Base-by-base conservation (phyloP, 2,888 invertebrate species). In the Philopedon plagiatum region DNA sequence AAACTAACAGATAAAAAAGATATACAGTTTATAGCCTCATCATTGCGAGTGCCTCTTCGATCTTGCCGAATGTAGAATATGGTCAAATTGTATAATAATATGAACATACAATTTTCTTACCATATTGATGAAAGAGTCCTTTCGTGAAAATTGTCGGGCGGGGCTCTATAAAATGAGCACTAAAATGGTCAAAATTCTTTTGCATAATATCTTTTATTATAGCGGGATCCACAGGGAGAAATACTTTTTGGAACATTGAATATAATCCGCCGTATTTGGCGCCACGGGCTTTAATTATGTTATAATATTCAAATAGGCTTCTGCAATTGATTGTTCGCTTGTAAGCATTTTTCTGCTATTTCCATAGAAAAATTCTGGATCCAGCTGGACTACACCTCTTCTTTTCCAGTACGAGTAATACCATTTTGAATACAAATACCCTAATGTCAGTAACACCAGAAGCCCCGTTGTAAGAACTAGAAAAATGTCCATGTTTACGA, bases 101-200 rank as follows among this genome's bases (percentile, higher is more conserved):
- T n/a, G n/a, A n/a, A n/a, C n/a, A n/a, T n/a, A n/a, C 7, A 5
- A 29, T 29, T 29, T 5, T 5, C 29, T 77, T 77, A 71, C 71
- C 71, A 39, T 26, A 15, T 13, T 65, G 13, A 46, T 65, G 37
- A 32, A 71, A 71, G 9, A 71, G 34, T 5, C 34, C 15, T 29
- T 32, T 60, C 11, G 18, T 37, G 32, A 71, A 39, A 51, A 71
- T 44, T 15, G 19, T 44, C n/a, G 32, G 34, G 5, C 26, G 11
- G 2, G 11, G 37, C 4, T 57, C 46, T 13, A 32, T 23, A 58
- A 64, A 66, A 58, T 72, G 67, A 9, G 67, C 68, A 13, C 51
- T 73, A 73, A 92, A 92, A 64, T 75, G 60, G 11, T 64, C 62
- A 75, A 90, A 91, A 77, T 91, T 90, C 74, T 87, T 89, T 41